Percentiles rank a stretch among this genome's conserved stretches.
These are phyloP conservation scores for Trichonephila inaurata DNA, from an alignment of 1,140 invertebrate species.

Conservation along the genomic window DNA sequence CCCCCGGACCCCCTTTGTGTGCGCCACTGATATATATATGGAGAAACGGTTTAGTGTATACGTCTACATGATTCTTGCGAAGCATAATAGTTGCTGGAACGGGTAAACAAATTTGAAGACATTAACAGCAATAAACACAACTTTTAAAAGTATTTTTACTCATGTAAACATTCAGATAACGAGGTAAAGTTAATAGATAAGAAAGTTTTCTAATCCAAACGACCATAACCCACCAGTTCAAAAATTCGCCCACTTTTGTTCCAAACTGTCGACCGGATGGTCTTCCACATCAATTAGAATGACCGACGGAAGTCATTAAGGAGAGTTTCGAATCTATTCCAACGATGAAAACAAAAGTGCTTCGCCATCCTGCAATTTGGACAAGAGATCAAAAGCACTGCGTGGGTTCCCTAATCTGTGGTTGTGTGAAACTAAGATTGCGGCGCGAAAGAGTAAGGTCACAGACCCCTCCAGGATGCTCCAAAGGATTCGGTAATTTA, in stretches of 20 bases:
- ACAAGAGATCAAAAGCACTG: background rate
- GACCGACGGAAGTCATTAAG: conserved; percentile 36
- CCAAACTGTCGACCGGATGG: background rate
- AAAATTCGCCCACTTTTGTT: background rate
- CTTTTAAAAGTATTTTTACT: too few relatives aligned
- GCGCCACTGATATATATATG: too few relatives aligned
- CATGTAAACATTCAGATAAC: too few relatives aligned
- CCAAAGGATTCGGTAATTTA: background rate
- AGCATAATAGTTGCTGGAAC: too few relatives aligned
- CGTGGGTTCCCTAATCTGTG: background rate
- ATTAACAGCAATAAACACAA: too few relatives aligned
- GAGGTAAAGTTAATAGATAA: too few relatives aligned
- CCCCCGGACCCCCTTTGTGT: too few relatives aligned
- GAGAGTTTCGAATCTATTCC: background rate
- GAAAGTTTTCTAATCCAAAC: too few relatives aligned
- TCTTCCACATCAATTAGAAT: background rate
- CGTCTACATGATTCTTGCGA: too few relatives aligned
- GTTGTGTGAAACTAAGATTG: background rate
- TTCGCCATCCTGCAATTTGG: background rate
- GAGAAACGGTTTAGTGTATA: too few relatives aligned
- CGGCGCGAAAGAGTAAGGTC: background rate
- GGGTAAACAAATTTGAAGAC: too few relatives aligned
- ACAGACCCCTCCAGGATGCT: background rate
- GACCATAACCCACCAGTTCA: background rate
- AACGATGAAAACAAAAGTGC: background rate